A percentile compares a stretch with the other conserved stretches of the same genome.
These are phyloP conservation scores for Palythoa grandis DNA, from an alignment of 92 coral and sea anemone genomes.

Conservation along the genomic window DNA sequence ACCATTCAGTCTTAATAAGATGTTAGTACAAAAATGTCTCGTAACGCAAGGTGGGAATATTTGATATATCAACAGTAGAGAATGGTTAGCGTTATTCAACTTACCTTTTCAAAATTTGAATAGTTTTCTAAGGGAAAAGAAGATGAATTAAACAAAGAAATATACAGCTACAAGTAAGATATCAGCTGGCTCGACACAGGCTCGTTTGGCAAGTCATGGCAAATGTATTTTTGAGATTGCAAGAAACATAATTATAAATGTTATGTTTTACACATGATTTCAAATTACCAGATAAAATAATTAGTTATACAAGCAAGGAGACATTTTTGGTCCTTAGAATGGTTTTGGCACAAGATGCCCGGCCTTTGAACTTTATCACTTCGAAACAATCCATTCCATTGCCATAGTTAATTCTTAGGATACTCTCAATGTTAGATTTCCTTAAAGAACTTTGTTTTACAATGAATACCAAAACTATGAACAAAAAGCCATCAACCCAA, in stretches of 20 bases:
- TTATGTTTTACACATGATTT: slow-evolving; percentile 11
- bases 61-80: neutral
- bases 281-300: neutral
- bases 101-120: neutral
- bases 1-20: neutral
- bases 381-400: neutral
- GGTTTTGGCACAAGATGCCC: neutral
- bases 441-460: neutral
- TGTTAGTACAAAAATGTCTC: neutral
- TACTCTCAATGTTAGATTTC: neutral
- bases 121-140: neutral
- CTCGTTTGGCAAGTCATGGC: neutral
- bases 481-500: neutral
- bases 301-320: neutral
- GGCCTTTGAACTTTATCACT: slow-evolving; percentile 43
- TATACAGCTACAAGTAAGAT: slow-evolving; percentile 10
- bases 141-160: slow-evolving; percentile 16
- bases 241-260: neutral
- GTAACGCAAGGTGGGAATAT: neutral
- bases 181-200: neutral
- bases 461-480: neutral
- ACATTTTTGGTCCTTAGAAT: neutral
- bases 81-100: neutral
- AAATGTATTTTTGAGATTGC: neutral
- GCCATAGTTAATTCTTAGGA: neutral